Base-by-base conservation (phyloP, 1,140 invertebrate species). In the Microplitis demolitor region DNA sequence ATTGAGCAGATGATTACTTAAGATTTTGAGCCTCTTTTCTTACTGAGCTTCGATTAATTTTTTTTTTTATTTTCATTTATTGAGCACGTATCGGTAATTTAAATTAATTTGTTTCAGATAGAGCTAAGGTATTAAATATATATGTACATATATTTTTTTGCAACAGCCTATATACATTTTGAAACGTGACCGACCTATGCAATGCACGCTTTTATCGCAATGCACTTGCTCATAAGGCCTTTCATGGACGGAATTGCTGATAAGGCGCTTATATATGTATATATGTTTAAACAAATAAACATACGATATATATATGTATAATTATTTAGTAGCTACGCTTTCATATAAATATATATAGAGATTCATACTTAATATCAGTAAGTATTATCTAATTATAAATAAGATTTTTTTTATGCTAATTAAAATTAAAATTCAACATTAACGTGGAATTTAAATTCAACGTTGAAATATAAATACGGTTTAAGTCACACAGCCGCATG, bases 401-500 rank as follows among this genome's bases (percentile, higher is more conserved):
- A 4, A 58, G 24, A 24, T 24, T 24, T 24, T 24, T 24, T 24
- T 1, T 1, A 24, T 24, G 24, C 24, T 24, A 24, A 24, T 24
- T 24, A 24, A 24, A 24, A 24, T 24, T 24, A 24, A 24, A 24
- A 1, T 24, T 24, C 24, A 24, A 24, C 24, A 24, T 24, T 24
- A 24, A 24, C 2, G 24, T 24, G 24, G 24, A 24, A 24, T 24
- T 24, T 8, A 50, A 8, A 50, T 50, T 50, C 45, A 50, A 8
- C 6, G 45, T 50, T n/a, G 53, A 58, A 33, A 13, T 37, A 58
- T 14, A 58, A 75, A 80, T 72, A 68, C 39, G 34, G 9, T 74
- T 82, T 80, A 80, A 82, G 80, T 82, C 77, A 75, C 80, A 82
- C 79, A 82, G 79, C 80, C 80, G 79, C 79, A 76, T 58, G 77